Evolutionary conservation across 2,888 invertebrate species (phyloP), one percentile per base, ranked within the genome.

Genomic region (Cremastinae sp.): DNA sequence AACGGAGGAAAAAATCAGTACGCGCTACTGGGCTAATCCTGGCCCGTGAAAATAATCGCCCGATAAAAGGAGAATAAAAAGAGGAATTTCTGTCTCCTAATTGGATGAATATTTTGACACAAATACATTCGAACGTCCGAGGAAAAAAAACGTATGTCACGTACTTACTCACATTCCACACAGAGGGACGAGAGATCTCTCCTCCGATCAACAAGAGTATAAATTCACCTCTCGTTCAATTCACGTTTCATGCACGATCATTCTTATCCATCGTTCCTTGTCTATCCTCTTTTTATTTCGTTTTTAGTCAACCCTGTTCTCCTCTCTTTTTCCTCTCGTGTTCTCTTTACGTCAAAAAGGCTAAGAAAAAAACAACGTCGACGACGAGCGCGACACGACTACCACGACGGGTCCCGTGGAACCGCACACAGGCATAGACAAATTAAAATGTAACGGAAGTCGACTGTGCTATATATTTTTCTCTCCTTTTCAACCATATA

Each of bases 81-180:
- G 73, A 41, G 14, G 20, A 18, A 18, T 41, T 47, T 49, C 37
- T 53, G 35, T 41, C 55, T 39, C 20, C 35, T 37, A 41, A 51
- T 37, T 51, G 14, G 41, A 12, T 51, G 53, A 7, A 56, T 53
- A 74, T 47, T 61, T 58, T 56, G 45, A 72, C 47, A 64, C 41
- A 47, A 55, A 74, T 43, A 59, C 43, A 14, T 16, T 45, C 12
- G 7, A 12, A 49, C n/a, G n/a, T 10, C 16, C 45, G 18, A 55
- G 10, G 55, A 53, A 9, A 53, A 61, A n/a, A 69, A 55, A 68
- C 56, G 61, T 62, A 62, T 76, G 74, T 74, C 75, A 55, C 59
- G 47, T 82, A 83, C 83, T 84, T 80, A 83, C 84, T 82, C 75
- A 83, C 84, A 85, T 83, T 82, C 83, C 83, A 81, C 28, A 28